These are phyloP conservation scores for Chymomyza costata DNA, from an alignment of 1,140 invertebrate genomes.

Conservation along the genomic window DNA sequence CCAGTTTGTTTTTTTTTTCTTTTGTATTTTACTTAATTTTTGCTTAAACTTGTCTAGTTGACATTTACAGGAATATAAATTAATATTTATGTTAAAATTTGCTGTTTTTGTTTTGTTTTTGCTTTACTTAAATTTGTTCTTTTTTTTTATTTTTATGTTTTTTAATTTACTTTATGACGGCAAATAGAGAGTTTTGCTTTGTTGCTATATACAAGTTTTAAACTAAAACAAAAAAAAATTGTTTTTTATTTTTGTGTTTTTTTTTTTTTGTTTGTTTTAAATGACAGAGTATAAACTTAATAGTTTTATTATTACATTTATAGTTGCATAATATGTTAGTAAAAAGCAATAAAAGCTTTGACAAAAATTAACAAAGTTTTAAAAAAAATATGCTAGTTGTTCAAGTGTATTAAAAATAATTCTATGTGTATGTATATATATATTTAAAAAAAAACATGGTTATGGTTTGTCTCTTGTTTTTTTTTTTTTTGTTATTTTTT, in stretches of 20 bases:
- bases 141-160: not conserved
- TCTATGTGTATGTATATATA: conserved; percentile 1
- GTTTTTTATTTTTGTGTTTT: conserved; percentile 1
- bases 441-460: not conserved
- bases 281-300: conserved; percentile 8
- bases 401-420: conserved; percentile 15
- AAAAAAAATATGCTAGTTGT: conserved; percentile 6
- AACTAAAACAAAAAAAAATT: too few species aligned
- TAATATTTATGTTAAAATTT: conserved; percentile 27
- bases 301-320: not conserved
- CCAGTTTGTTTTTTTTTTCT: conserved; percentile 1
- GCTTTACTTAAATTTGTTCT: not conserved
- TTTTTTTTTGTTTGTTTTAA: conserved; percentile 7
- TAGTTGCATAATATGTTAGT: conserved; percentile 3
- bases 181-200: conserved; percentile 10
- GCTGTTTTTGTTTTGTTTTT: conserved; percentile 10
- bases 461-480: too few species aligned
- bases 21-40: conserved; percentile 19
- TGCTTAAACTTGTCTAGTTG: conserved; percentile 31
- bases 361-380: conserved; percentile 5
- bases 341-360: conserved; percentile 9
- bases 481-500: conserved; percentile 20
- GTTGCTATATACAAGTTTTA: conserved; percentile 31
- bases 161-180: conserved; percentile 19
- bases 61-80: conserved; percentile 55